A percentile compares a stretch with the other conserved stretches of the same genome.
Evolutionary conservation across 2,888 invertebrate genomes (phyloP).

Genomic region (Hofmannophila pseudospretella): DNA sequence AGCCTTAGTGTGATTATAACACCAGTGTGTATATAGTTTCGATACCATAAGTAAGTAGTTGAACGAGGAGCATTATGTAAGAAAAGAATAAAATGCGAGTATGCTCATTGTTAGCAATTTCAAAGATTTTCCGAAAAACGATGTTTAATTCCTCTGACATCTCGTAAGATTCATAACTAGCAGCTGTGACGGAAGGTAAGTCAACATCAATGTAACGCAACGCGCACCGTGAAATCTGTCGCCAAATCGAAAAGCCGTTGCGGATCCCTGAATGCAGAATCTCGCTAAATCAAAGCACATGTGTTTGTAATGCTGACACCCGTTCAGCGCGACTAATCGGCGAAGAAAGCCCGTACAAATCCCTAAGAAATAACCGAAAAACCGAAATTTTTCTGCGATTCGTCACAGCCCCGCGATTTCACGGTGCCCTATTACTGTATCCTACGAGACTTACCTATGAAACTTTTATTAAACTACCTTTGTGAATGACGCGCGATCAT

Average conservation of each 20-base stretch:
- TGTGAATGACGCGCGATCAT: conserved; percentile 26
- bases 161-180: conserved; percentile 47
- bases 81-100: no score
- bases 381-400: conserved; percentile 78
- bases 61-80: no score
- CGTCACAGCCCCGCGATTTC: conserved; percentile 67
- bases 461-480: conserved; percentile 17
- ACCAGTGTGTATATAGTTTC: no score
- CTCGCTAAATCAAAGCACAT: conserved; percentile 66
- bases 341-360: conserved; percentile 78
- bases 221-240: conserved; percentile 64
- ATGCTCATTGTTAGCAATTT: conserved; percentile 10
- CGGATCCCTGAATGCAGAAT: conserved; percentile 50
- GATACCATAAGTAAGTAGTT: no score
- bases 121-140: conserved; percentile 10
- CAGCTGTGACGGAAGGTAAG: conserved; percentile 78
- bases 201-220: conserved; percentile 77
- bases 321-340: conserved; percentile 69
- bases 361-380: conserved; percentile 78
- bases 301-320: conserved; percentile 75
- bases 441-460: conserved; percentile 27
- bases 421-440: conserved; percentile 64
- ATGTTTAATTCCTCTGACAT: conserved; percentile 14
- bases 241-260: conserved; percentile 70
- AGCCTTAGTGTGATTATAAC: no score